These are phyloP conservation scores for Crocallis elinguaria DNA, from an alignment of 2,888 invertebrate species.

Conservation along the genomic window DNA sequence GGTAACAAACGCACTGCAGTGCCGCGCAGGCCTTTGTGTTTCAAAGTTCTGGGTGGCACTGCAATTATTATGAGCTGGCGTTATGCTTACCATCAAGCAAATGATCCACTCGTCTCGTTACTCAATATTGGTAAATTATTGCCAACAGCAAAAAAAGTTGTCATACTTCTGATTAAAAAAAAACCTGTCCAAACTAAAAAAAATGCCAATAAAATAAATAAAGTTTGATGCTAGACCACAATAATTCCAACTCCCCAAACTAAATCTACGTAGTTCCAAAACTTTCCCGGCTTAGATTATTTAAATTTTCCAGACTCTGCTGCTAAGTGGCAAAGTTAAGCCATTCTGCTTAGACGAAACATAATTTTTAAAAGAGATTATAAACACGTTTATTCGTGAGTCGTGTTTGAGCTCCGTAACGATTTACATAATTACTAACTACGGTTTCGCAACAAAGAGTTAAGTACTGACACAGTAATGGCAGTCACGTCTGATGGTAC, in stretches of 20 bases:
- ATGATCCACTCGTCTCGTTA: too few species aligned
- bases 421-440: conserved; percentile 57
- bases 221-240: conserved; percentile 10
- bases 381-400: conserved; percentile 58
- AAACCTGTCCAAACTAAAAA: background rate
- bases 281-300: conserved; percentile 17
- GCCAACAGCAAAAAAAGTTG: too few species aligned
- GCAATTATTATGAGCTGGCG: too few species aligned
- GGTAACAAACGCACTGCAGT: too few species aligned
- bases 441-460: conserved; percentile 40
- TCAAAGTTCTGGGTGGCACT: too few species aligned
- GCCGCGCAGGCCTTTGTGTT: too few species aligned
- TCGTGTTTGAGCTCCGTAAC: conserved; percentile 45
- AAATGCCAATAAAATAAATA: background rate
- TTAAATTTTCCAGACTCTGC: conserved; percentile 20
- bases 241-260: conserved; percentile 18
- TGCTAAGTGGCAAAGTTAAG: conserved; percentile 34
- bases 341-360: conserved; percentile 31
- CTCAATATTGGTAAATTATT: too few species aligned
- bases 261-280: conserved; percentile 20
- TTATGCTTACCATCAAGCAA: too few species aligned
- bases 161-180: too few species aligned
- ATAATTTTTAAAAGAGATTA: conserved; percentile 51
- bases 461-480: conserved; percentile 32
- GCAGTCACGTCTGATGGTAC: conserved; percentile 36